A percentile compares a stretch with the other conserved stretches of the same genome.
These are phyloP conservation scores for Chrysopa pallens DNA, from an alignment of 1,140 invertebrate genomes.

Conservation along the genomic window DNA sequence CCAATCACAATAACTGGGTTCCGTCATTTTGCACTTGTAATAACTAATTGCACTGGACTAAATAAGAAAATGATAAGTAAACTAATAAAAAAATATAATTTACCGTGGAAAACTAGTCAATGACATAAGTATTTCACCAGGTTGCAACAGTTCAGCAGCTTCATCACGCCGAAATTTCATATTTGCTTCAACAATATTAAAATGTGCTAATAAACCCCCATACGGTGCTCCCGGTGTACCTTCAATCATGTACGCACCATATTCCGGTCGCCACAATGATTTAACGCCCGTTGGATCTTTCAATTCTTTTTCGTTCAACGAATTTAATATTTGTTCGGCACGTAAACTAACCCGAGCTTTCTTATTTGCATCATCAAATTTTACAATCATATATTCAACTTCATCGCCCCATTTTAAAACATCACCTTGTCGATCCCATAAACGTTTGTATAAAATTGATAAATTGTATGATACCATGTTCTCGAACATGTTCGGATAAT, in stretches of 20 bases:
- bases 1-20: too few relatives aligned
- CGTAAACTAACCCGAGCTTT: conserved; percentile 67
- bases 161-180: conserved; percentile 85
- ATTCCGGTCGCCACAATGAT: conserved; percentile 93
- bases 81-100: conserved; percentile 2
- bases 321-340: conserved; percentile 58
- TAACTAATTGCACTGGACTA: too few relatives aligned
- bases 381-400: conserved; percentile 93
- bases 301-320: conserved; percentile 67
- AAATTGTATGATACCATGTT: conserved; percentile 63
- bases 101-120: conserved; percentile 87
- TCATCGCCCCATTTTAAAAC: conserved; percentile 97
- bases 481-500: conserved; percentile 49
- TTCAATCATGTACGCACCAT: conserved; percentile 97
- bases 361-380: conserved; percentile 80
- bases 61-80: too few relatives aligned
- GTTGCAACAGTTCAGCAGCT: conserved; percentile 53
- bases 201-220: conserved; percentile 82
- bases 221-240: conserved; percentile 97
- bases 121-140: conserved; percentile 74
- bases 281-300: conserved; percentile 62
- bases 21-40: too few relatives aligned
- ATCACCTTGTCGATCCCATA: conserved; percentile 76
- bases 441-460: conserved; percentile 52
- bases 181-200: conserved; percentile 95